Base-by-base conservation (phyloP, 2,113 vertebrate species). In the Leptocoma aspasia region DNA sequence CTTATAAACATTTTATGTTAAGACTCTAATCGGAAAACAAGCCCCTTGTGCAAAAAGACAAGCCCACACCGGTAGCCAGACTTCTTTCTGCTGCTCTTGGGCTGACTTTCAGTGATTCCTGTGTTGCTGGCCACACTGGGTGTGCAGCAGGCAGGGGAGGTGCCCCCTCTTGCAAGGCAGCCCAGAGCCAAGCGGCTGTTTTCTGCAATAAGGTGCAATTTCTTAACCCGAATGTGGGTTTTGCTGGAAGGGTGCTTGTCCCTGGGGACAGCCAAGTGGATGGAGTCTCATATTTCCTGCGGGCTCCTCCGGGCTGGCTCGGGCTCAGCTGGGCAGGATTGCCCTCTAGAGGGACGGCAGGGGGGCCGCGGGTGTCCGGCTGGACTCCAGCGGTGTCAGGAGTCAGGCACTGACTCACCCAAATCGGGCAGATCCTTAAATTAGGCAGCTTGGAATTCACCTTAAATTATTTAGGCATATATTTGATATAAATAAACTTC, bases 401-500 rank as follows among this genome's bases (percentile, higher is more conserved):
- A 69, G 37, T 31, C 72, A 61, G 68, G n/a, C 76, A 42, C 76
- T 49, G 76, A 80, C 59, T 88, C 89, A 89, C 68, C 2, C 2
- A n/a, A 45, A 73, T 24, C 23, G 47, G 71, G 52, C 50, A 80
- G 63, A 41, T 77, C 49, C 41, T 35, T 60, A 49, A 65, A 75
- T 60, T 9, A 88, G 30, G 41, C 82, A 88, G 71, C 57, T 79
- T 72, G 66, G 71, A 92, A 85, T 82, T 82, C 90, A 90, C 57
- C 71, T 56, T 44, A 39, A 82, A 85, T 95, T 94, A 94, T 86
- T 92, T 71, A 94, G 71, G 53, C 4, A 8, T 37, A 45, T 60
- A 35, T 64, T 76, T 28, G 57, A 57, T 88, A 86, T 83, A 94
- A 92, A 90, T 52, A 86, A 79, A 92, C 83, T 93, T 95, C 89